Conservation (phyloP, 1,140 invertebrate genomes). For the Drosophila nebulosa region DNA sequence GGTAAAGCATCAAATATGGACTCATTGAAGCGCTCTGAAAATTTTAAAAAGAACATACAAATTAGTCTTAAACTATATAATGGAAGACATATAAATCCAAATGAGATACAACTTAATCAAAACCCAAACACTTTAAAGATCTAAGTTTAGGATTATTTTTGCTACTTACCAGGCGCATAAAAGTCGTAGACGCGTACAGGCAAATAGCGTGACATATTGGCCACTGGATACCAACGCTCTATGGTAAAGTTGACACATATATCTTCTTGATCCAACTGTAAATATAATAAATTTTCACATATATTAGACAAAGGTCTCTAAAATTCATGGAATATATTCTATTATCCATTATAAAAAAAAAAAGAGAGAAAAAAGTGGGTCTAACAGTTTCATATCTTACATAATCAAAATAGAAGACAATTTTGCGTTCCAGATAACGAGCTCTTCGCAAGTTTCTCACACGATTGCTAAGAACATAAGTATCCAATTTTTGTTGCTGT, state of each 20-base stretch:
- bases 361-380: too few species aligned
- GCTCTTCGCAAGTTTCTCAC: conserved; percentile 92
- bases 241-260: conserved; percentile 96
- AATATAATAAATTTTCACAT: conserved; percentile 11
- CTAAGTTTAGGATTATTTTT: background rate
- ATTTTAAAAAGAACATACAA: conserved; percentile 15
- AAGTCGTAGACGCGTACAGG: conserved; percentile 96
- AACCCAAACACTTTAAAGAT: too few species aligned
- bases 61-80: conserved; percentile 1
- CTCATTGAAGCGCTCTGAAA: conserved; percentile 96
- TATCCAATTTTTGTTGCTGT: conserved; percentile 93
- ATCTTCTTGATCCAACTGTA: conserved; percentile 88
- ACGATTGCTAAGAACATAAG: conserved; percentile 88
- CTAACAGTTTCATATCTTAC: conserved; percentile 83
- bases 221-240: conserved; percentile 96
- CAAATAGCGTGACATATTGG: conserved; percentile 96
- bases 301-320: background rate
- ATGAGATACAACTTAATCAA: too few species aligned
- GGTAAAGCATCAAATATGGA: conserved; percentile 94
- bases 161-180: conserved; percentile 92
- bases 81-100: too few species aligned
- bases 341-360: too few species aligned
- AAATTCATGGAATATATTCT: background rate
- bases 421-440: conserved; percentile 89
- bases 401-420: conserved; percentile 97